Base-by-base conservation (phyloP, 1,140 invertebrate species). In the Heliconius congener region DNA sequence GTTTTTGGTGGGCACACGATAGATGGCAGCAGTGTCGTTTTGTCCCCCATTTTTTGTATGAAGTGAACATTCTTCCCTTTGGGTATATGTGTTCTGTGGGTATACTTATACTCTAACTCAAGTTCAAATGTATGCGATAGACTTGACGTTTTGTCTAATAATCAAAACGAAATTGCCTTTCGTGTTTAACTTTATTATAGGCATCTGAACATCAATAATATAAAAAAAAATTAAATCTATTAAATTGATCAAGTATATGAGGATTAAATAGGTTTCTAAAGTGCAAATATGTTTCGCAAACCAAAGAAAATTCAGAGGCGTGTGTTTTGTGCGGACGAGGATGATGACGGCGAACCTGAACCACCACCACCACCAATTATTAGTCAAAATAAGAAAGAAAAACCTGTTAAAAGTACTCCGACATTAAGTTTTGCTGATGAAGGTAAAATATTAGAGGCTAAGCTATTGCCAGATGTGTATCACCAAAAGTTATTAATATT, bases 381-480 rank as follows among this genome's bases (percentile, higher is more conserved):
- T 75, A 92, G 90, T 76, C 84, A 90, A 74, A 94, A 83, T 75
- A 86, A 91, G 76, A 95, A 94, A 74, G 91, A 90, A 86, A 95
- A 96, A 84, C 94, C 93, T 50, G 87, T 91, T 75, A 95, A 93
- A 86, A 93, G 88, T 57, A 97, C 96, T 86, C 94, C 96, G 60
- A 92, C 98, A 57, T 95, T 98, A 34, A 98, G 97, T 94, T 98
- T 98, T 91, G 97, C 96, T 85, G 97, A 97, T 86, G 97, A 97
- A 96, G 97, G 97, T 87, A 82, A 81, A 82, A 76, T 66, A 19
- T 30, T 81, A 66, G 2, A 74, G 60, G 66, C 50, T 81, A 30
- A 30, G 60, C 27, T 16, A 66, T 30, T 66, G 23, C 60, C 60
- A 66, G 60, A 66, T 66, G 60, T 66, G 23, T 30, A 30, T 30